These are phyloP conservation scores for Asbolus verrucosus DNA, from an alignment of 1,140 invertebrate genomes.

Conservation along the genomic window DNA sequence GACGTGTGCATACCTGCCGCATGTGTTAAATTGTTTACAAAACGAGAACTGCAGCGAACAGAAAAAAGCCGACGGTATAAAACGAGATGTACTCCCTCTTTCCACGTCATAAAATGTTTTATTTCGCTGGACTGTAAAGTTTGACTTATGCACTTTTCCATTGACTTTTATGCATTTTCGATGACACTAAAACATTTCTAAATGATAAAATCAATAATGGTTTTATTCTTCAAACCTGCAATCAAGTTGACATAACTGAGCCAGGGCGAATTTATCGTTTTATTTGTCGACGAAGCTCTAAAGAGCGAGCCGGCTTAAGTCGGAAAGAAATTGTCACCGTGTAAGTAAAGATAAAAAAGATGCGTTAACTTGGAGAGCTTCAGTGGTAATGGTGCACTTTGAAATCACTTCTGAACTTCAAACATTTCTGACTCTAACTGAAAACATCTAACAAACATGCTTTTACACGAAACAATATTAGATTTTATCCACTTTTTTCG, in stretches of 20 bases:
- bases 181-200: conserved; percentile 37
- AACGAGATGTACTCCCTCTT: conserved; percentile 20
- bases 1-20: background rate
- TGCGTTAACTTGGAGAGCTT: background rate
- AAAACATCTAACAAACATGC: too few species aligned
- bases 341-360: background rate
- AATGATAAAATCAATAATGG: conserved; percentile 35
- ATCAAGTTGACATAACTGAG: conserved; percentile 4
- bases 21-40: conserved; percentile 10
- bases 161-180: conserved; percentile 39
- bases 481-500: too few species aligned
- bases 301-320: background rate
- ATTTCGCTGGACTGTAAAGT: conserved; percentile 33
- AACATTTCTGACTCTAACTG: too few species aligned
- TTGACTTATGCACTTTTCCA: conserved; percentile 39
- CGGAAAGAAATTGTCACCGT: conserved; percentile 2
- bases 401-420: too few species aligned
- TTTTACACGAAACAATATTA: too few species aligned
- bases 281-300: conserved; percentile 7
- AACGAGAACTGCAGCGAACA: background rate
- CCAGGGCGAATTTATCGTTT: conserved; percentile 3
- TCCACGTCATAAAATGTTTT: conserved; percentile 33
- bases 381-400: too few species aligned
- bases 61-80: conserved; percentile 7
- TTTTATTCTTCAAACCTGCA: conserved; percentile 34